Conservation (phyloP, 2,113 vertebrate genomes). For the Potamarius usumacintae region DNA sequence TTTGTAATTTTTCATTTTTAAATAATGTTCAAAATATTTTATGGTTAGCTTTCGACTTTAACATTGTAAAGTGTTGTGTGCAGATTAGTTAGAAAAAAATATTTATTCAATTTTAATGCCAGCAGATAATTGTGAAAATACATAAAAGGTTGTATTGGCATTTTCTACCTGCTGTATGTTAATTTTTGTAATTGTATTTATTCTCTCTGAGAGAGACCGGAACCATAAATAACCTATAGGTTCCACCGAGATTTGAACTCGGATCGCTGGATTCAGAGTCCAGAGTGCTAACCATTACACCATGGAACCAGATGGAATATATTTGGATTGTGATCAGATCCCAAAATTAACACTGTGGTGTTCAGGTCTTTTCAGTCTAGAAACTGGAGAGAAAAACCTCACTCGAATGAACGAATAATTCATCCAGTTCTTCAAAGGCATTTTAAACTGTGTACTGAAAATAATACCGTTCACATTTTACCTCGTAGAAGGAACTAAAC, state of each 20-base stretch:
- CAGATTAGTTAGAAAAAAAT: too few relatives aligned
- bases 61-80: too few relatives aligned
- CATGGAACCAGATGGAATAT: slow-evolving; percentile 18
- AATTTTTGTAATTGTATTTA: not conserved
- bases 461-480: not conserved
- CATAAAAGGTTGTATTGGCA: too few relatives aligned
- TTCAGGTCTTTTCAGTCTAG: not conserved
- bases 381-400: not conserved
- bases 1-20: too few relatives aligned
- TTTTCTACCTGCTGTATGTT: not conserved
- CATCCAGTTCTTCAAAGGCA: not conserved
- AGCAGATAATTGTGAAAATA: not conserved
- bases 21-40: too few relatives aligned
- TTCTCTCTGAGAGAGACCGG: not conserved
- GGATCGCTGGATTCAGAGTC: slow-evolving; percentile 94
- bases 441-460: not conserved
- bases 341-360: not conserved
- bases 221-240: not conserved
- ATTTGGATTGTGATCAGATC: accelerated
- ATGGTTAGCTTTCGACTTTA: too few relatives aligned
- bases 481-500: not conserved
- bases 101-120: too few relatives aligned
- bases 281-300: slow-evolving; percentile 88
- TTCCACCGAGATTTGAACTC: slow-evolving; percentile 93
- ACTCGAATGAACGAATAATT: not conserved